Conservation (phyloP, 2,113 vertebrate species). For the Halcyon senegalensis region DNA sequence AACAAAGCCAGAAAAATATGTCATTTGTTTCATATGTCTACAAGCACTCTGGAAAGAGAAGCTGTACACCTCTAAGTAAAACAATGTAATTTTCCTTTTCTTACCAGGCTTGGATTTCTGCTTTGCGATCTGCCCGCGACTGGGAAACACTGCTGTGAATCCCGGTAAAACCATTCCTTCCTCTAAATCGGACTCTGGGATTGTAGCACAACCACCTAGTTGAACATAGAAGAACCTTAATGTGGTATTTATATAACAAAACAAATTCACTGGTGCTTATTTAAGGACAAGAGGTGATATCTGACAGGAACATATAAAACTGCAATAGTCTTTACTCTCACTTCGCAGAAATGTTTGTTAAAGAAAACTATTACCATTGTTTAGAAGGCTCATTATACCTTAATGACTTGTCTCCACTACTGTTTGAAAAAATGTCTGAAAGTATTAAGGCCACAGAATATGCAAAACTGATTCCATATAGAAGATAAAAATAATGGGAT, state of each 20-base stretch:
- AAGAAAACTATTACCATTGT: not conserved
- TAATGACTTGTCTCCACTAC: not conserved
- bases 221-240: not conserved
- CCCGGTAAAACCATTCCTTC: conserved; percentile 74
- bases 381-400: not conserved
- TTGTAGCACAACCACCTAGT: conserved; percentile 83
- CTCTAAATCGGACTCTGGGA: conserved; percentile 83
- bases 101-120: conserved; percentile 81
- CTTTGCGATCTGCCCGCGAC: conserved; percentile 67
- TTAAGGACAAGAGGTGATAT: not conserved
- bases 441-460: not conserved
- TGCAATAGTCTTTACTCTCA: not conserved
- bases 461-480: not conserved
- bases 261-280: not conserved
- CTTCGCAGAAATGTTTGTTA: not conserved
- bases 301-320: not conserved
- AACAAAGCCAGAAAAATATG: not conserved
- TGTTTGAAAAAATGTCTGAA: not conserved
- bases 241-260: not conserved
- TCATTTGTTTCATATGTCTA: not conserved
- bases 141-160: conserved; percentile 68
- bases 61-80: not conserved
- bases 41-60: not conserved
- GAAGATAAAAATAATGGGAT: not conserved
- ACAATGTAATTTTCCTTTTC: not conserved